phyloP scores from a whole-genome alignment of 2,113 vertebrate species.

The Ranitomeya variabilis region DNA sequence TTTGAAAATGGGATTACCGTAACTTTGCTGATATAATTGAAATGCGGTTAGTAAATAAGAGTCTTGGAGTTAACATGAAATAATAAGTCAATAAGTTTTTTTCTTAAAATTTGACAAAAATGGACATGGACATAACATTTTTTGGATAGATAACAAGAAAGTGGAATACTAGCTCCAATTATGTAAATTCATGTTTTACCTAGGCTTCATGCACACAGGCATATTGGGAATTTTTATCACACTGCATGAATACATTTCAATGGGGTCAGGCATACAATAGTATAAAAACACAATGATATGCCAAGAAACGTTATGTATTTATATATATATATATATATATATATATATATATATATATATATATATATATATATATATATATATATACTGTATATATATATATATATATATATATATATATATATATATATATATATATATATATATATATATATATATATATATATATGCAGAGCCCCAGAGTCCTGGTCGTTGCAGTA shows the following conservation, averaged over 20 bases:
- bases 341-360: no score
- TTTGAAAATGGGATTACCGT: neutral
- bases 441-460: no score
- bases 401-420: no score
- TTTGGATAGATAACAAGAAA: neutral
- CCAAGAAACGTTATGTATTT: no score
- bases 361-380: no score
- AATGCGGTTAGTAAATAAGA: neutral
- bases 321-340: no score
- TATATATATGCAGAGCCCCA: no score
- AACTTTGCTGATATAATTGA: conserved; percentile 12
- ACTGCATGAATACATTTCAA: neutral
- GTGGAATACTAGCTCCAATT: neutral
- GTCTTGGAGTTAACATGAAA: neutral
- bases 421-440: no score
- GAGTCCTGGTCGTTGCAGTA: no score
- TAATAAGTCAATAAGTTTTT: neutral
- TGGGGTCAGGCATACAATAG: neutral
- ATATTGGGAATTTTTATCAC: neutral
- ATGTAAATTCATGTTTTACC: neutral
- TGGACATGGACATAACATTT: neutral
- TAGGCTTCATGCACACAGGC: neutral
- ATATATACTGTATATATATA: no score
- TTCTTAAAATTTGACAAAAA: neutral
- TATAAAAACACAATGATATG: neutral